Base-by-base conservation (phyloP, 2,888 invertebrate genomes). In the Lydus trimaculatus region DNA sequence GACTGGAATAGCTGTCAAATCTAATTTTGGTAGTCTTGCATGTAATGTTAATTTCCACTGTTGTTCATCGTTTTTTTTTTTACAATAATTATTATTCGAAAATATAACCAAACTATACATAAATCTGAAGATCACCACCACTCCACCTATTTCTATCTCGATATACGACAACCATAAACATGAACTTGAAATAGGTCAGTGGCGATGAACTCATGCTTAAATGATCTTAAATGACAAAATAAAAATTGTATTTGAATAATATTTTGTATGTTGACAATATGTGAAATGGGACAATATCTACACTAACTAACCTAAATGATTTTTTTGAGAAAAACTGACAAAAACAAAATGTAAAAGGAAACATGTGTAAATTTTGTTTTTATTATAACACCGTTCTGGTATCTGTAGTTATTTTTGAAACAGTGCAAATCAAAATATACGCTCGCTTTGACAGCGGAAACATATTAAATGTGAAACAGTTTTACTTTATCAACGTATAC, bases 111-210 rank as follows among this genome's bases (percentile, higher is more conserved):
- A 39, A 33, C 11, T 33, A 11, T 20, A 33, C 31, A 28, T 61
- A 65, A 61, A 65, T 65, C 58, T 63, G 13, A 61, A 63, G 60
- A 36, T 17, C 52, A 62, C 28, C n/a, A 20, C 20, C 36, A 13
- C 52, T 58, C 28, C n/a, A 20, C 20, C 36, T 58, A 6, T 15
- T 1, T 56, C 23, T 23, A 11, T 52, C 25, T 2, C 13, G 5
- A 15, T 43, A 4, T 20, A 56, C 25, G 25, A 52, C 13, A 7
- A 52, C 23, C 33, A 31, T 75, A 78, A 76, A 76, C 78, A 79
- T 78, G 81, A 81, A 82, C 81, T 79, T 80, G 79, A 82, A 79
- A 78, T 80, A 77, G 81, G 82, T 82, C 82, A 82, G 81, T 82
- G 81, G 80, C 81, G 82, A 81, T 79, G 79, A 79, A 81, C 81